phyloP scores from a whole-genome alignment of 2,888 invertebrate species.

The Odontothrips loti region DNA sequence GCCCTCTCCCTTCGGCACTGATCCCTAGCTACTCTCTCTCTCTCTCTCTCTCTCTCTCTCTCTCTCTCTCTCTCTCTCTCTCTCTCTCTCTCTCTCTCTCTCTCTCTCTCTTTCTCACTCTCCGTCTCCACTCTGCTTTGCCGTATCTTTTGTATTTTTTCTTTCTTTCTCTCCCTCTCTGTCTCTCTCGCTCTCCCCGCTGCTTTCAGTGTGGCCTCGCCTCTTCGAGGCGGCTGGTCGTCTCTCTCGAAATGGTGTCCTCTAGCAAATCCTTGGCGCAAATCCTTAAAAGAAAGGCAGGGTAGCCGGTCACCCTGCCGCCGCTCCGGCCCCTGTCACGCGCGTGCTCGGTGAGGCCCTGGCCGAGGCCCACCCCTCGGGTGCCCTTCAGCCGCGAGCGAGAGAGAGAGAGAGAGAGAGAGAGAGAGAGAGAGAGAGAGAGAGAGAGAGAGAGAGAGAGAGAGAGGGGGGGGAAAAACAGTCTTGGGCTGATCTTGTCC shows the following conservation, averaged over 20 bases:
- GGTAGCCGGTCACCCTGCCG: not conserved
- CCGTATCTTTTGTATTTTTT: too few relatives aligned
- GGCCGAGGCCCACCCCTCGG: not conserved
- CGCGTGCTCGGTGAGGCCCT: not conserved
- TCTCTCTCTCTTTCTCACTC: too few relatives aligned
- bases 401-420: not conserved
- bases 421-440: not conserved
- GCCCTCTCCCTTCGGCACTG: not conserved
- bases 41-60: slow-evolving; percentile 1
- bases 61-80: not conserved
- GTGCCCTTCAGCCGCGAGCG: not conserved
- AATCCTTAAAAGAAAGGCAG: not conserved
- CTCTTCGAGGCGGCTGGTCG: not conserved
- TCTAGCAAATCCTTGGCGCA: not conserved
- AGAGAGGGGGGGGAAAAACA: too few relatives aligned
- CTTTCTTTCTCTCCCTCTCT: not conserved
- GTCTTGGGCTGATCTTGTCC: not conserved
- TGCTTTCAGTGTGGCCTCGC: not conserved
- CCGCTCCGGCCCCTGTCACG: not conserved
- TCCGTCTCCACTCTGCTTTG: too few relatives aligned
- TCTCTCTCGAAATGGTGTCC: not conserved
- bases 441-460: not conserved
- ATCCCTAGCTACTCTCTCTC: not conserved
- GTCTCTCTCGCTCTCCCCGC: not conserved
- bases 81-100: too few relatives aligned